These are phyloP conservation scores for Oncorhynchus masou DNA, from an alignment of 2,113 vertebrate genomes.

Conservation along the genomic window DNA sequence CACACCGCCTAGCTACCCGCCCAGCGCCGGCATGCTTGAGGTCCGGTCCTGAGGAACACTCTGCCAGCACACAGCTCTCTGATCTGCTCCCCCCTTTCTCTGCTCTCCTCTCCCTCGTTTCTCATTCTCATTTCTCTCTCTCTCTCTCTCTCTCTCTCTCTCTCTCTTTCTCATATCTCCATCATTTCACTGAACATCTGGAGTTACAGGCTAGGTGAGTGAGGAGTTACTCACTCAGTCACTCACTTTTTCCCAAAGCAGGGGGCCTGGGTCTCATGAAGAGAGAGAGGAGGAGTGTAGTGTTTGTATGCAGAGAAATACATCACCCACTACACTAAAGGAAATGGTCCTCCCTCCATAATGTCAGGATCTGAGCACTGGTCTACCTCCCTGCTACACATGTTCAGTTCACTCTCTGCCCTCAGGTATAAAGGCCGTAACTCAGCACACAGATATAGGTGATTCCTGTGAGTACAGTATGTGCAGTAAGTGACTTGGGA, in stretches of 20 bases:
- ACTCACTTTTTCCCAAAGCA: background rate
- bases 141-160: too few relatives aligned
- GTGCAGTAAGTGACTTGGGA: too few relatives aligned
- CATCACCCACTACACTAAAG: constrained; percentile 27
- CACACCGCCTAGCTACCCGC: constrained; percentile 33
- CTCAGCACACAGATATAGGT: too few relatives aligned
- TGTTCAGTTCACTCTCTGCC: too few relatives aligned
- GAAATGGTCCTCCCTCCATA: constrained; percentile 31
- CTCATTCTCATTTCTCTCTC: background rate
- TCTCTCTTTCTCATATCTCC: too few relatives aligned
- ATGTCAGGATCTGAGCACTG: too few relatives aligned
- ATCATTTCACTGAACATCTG: too few relatives aligned
- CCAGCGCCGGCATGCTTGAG: constrained; percentile 45
- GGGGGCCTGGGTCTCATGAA: constrained; percentile 32
- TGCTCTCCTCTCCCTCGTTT: background rate
- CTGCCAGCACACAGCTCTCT: constrained; percentile 37
- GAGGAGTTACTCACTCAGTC: too few relatives aligned
- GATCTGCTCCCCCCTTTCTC: constrained; percentile 36
- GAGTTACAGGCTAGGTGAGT: too few relatives aligned
- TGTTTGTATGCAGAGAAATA: constrained; percentile 44
- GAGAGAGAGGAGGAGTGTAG: constrained; percentile 14
- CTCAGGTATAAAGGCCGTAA: too few relatives aligned
- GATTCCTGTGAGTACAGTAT: too few relatives aligned
- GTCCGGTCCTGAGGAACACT: constrained; percentile 31
- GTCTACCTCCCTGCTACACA: too few relatives aligned